Base-by-base conservation (phyloP, 2,113 vertebrate genomes). In the Salvelinus fontinalis region DNA sequence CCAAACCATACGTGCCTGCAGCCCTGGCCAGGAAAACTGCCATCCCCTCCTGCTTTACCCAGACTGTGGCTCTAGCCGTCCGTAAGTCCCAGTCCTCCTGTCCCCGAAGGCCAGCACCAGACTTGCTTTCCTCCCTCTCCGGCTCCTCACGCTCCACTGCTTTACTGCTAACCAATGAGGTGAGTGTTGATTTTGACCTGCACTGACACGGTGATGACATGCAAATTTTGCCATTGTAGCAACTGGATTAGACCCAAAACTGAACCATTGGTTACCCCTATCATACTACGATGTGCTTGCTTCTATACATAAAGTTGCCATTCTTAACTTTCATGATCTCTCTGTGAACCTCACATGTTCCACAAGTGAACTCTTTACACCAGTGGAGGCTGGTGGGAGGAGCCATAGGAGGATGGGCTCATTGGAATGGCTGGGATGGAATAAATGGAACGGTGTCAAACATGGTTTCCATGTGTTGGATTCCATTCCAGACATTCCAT, bases 21-120 rank as follows among this genome's bases (percentile, higher is more conserved):
- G 89, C 94, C 0, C 93, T 78, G 48, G 90, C 84, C 5, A 65
- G 22, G 44, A 39, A 2, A 2, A 88, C 75, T 71, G 84, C 86
- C 0, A 86, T 88, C 49, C 91, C 94, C 0, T 95, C 95, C 4
- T 92, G 93, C 0, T 96, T 97, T 79, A 94, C 96, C 20, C 92
- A 95, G 11, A 95, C 96, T 0, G 95, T 96, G 26, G 94, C 94
- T 1, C 80, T 89, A 0, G 93, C 93, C 0, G 93, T 97, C 75
- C 96, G 90, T 83, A 92, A 93, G 66, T 94, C 95, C 0, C 95
- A 94, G 0, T 94, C 93, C 0, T 93, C 94, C 34, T 34, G 34
- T 34, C 1, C 34, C n/a, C 76, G 71, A 70, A 68, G 73, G 4
- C 60, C 14, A 0, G 29, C 67, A 29, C 4, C 4, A 83, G 71